Evolutionary conservation across 2,888 invertebrate species (phyloP), one percentile per base, ranked within the genome.

Genomic region (Capitulum mitella): DNA sequence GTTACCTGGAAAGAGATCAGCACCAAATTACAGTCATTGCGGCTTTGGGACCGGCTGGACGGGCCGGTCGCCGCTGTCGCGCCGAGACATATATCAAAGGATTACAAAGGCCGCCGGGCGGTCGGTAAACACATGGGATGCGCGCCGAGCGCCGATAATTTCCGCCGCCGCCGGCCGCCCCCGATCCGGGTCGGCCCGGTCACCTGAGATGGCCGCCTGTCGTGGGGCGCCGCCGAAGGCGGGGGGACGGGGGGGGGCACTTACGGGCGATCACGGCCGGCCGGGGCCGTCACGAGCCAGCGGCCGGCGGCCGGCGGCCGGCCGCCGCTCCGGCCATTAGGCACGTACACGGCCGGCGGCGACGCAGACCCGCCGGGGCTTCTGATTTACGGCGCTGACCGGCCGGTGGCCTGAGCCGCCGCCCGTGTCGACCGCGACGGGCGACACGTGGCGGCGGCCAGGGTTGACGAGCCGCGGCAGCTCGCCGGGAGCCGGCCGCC

Each of bases 1-100:
- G 70, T 70, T 70, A 70, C 70, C 37, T 70, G 70, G 70, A 70
- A 70, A 70, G 70, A 70, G 70, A 70, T 70, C 70, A 37, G 70
- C 26, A 5, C 70, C 26, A 70, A 70, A 70, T 70, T 70, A 70
- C 70, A 70, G 70, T 70, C 37, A 70, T 70, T 70, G 70, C 40
- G 70, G 37, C 37, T 37, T 40, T 29, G 70, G 29, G 70, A 70
- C 70, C 8, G 37, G 26, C 37, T 22, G 70, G 70, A 70, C 70
- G 70, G 40, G n/a, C 37, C 26, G 22, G 70, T 6, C 37, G 70
- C 37, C 26, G 70, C 70, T 70, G 70, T 70, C 70, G 70, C 26
- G 70, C 8, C 70, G 8, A 14, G 32, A 70, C 70, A 70, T 70
- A 70, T 40, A 70, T 70, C 70, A 70, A 70, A 70, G 70, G 37